phyloP scores from a whole-genome alignment of 2,888 invertebrate genomes.

The Leptopilina drosophilae region DNA sequence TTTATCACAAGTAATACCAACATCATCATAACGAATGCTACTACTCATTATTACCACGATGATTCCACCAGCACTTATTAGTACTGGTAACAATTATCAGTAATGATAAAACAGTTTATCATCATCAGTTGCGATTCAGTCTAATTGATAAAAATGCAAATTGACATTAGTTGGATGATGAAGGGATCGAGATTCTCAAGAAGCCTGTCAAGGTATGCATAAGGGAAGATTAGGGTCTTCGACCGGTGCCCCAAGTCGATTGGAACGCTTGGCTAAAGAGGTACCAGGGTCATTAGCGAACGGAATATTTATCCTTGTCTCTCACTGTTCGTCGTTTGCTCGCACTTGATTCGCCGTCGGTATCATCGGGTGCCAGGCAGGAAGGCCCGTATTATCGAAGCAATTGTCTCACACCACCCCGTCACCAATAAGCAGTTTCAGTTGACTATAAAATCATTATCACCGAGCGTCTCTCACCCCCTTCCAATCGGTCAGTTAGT shows the following conservation, averaged over 20 bases:
- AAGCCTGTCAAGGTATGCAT: conserved; percentile 41
- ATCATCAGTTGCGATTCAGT: not conserved
- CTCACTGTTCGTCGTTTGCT: conserved; percentile 64
- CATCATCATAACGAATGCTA: no score
- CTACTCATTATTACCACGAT: no score
- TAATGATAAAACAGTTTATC: not conserved
- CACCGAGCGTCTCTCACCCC: conserved; percentile 65
- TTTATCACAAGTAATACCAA: no score
- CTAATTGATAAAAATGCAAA: not conserved
- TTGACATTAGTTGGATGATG: not conserved
- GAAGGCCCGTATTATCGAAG: conserved; percentile 76
- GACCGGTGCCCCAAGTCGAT: conserved; percentile 64
- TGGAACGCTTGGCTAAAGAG: conserved; percentile 61
- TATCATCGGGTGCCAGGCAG: conserved; percentile 77
- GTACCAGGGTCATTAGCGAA: conserved; percentile 69
- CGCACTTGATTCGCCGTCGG: conserved; percentile 74
- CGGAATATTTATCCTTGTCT: conserved; percentile 69
- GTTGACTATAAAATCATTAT: conserved; percentile 76
- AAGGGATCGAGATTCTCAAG: conserved; percentile 44
- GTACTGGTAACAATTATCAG: no score
- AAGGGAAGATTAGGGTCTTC: conserved; percentile 58
- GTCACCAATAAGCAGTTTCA: conserved; percentile 63
- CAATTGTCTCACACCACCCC: conserved; percentile 75
- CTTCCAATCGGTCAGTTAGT: conserved; percentile 62
- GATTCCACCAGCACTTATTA: no score